These are phyloP conservation scores for Calcarius lapponicus DNA, from an alignment of 2,797 vertebrate genomes.

Conservation along the genomic window DNA sequence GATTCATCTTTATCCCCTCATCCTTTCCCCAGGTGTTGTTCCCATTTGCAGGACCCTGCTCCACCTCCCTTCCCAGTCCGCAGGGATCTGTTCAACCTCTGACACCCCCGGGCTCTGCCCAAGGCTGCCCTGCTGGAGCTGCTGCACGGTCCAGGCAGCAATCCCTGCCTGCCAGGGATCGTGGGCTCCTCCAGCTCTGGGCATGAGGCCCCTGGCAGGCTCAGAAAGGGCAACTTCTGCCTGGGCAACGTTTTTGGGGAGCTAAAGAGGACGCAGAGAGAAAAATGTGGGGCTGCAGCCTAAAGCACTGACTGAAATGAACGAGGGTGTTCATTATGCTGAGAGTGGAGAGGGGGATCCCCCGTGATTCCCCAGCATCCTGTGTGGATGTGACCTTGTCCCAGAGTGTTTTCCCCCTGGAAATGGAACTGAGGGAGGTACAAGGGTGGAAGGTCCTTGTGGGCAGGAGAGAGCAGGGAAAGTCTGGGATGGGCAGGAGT, in stretches of 20 bases:
- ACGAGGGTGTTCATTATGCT: neutral
- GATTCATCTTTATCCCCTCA: neutral
- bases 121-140: neutral
- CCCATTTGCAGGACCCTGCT: neutral
- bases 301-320: rapidly evolving
- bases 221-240: neutral
- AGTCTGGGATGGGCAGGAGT: neutral
- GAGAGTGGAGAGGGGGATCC: neutral
- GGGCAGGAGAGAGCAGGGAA: neutral
- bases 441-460: neutral
- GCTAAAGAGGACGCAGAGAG: neutral
- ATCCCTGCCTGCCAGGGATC: neutral
- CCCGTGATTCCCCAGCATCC: rapidly evolving
- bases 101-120: neutral
- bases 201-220: neutral
- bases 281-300: neutral
- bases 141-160: neutral
- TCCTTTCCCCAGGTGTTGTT: rapidly evolving
- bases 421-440: neutral
- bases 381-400: neutral
- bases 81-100: neutral
- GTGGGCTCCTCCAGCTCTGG: neutral
- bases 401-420: rapidly evolving
- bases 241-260: neutral
- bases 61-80: rapidly evolving